Base-by-base conservation (phyloP, 2,113 vertebrate species). In the Actenoides hombroni region DNA sequence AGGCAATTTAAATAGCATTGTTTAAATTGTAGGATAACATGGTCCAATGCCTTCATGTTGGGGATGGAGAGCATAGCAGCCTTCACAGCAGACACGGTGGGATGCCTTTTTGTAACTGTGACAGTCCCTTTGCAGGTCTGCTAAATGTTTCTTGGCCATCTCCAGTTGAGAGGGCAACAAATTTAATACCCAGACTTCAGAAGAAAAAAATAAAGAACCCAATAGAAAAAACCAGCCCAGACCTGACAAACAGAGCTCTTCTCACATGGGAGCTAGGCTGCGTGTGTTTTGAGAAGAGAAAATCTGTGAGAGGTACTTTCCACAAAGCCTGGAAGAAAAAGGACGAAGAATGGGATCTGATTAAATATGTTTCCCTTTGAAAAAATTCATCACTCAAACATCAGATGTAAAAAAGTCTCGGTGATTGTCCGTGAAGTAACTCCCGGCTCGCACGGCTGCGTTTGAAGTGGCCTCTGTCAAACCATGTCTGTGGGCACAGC, bases 1-100 rank as follows among this genome's bases (percentile, higher is more conserved):
- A 95, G 79, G 88, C 79, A 92, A 92, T 92, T 96, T 86, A 92
- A 83, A 88, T 88, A 78, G 65, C 57, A 33, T 4, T 59, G 46
- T 74, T 86, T 67, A 68, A 96, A 86, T 71, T 75, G 83, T 77
- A 37, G 73, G 76, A 29, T 90, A 80, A 9, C 73, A 78, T 37
- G 71, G 56, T 88, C 90, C 73, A 67, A 3, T 78, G 85, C 88
- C 68, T 93, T 92, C 59, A 11, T 54, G n/a, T 24, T 63, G 76
- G 31, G n/a, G 48, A 67, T 48, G 86, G 64, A 86, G 68, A 81
- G 35, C 56, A 25, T 31, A 75, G 49, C 88, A 93, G 88, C 90
- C 64, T 88, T 88, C 75, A 4, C 3, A 68, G 76, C 87, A 94
- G 79, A 49, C 29, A 20, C n/a, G 49, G 59, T 61, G 59, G n/a